Conservation (phyloP, 2,888 invertebrate species). For the Heliconius sara region DNA sequence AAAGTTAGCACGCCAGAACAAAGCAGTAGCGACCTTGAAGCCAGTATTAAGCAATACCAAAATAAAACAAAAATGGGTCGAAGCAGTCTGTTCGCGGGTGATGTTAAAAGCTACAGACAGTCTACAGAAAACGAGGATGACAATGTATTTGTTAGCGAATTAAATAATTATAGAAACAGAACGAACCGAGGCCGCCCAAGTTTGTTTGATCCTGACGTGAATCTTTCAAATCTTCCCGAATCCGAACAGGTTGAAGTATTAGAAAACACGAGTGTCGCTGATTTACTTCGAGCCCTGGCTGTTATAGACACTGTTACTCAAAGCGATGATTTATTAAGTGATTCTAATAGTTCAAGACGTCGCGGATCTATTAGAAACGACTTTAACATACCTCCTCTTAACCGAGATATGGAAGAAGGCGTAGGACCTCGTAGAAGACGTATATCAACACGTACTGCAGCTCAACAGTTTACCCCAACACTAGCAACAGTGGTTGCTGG, state of each 20-base stretch:
- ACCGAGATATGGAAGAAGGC: slow-evolving; percentile 61
- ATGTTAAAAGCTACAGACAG: slow-evolving; percentile 58
- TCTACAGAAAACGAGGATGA: slow-evolving; percentile 55
- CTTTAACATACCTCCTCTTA: slow-evolving; percentile 59
- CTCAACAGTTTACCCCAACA: slow-evolving; percentile 76
- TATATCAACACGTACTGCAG: slow-evolving; percentile 73
- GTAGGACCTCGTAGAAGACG: slow-evolving; percentile 71
- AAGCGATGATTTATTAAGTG: slow-evolving; percentile 44
- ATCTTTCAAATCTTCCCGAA: slow-evolving; percentile 70
- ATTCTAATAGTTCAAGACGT: slow-evolving; percentile 55
- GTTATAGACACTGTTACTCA: slow-evolving; percentile 81
- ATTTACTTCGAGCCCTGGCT: slow-evolving; percentile 90
- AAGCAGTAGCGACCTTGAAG: slow-evolving; percentile 67
- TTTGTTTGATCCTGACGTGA: slow-evolving; percentile 76
- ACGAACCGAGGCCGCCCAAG: slow-evolving; percentile 75
- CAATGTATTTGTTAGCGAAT: slow-evolving; percentile 62
- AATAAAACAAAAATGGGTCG: slow-evolving; percentile 66
- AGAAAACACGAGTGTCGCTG: slow-evolving; percentile 92
- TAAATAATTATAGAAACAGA: slow-evolving; percentile 71
- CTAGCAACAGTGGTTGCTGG: slow-evolving; percentile 79
- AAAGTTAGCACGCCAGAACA: slow-evolving; percentile 67
- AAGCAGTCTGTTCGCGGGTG: slow-evolving; percentile 63
- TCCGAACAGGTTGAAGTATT: slow-evolving; percentile 85
- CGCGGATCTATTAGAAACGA: slow-evolving; percentile 73
- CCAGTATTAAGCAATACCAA: slow-evolving; percentile 74